Base-by-base conservation (phyloP, 2,888 invertebrate species). In the Meghimatium bilineatum region DNA sequence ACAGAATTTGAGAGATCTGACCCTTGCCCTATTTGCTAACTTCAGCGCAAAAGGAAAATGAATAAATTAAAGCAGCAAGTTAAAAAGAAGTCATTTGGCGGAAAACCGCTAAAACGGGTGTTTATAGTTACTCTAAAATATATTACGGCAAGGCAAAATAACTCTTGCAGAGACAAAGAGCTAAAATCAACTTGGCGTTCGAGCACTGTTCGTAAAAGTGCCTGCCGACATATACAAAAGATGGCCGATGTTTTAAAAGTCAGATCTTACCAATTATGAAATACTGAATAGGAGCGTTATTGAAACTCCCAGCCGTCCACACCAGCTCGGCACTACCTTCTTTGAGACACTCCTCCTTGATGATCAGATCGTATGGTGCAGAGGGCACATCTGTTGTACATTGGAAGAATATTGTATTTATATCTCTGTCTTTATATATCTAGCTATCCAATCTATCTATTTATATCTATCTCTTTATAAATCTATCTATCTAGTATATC, bases 301-400 rank as follows among this genome's bases (percentile, higher is more conserved):
- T 98, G 94, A 98, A 98, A 82, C 98, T 97, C 95, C 96, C 96
- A 0, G 98, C 96, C 87, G 95, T 95, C 99, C 99, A 99, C 87
- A 95, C 95, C 12, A 99, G 95, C 1, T 95, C 95, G 0, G 92
- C 93, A 95, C 95, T 89, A 93, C 32, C n/a, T 1, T 63, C 72
- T n/a, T 69, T 32, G n/a, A 49, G 44, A 74, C 99, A 99, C 5
- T 36, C n/a, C 23, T 67, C 78, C 0, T 94, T 94, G 14, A 87
- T 94, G 93, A 38, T 94, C 36, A 93, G 91, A 83, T 98, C 94
- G 12, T 94, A 94, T 0, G 99, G 98, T 0, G 97, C 95, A 94
- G 98, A 98, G 2, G 99, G 99, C 8, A 67, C n/a, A 44, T 78
- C 78, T 78, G 67, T 23, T 6, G 5, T 26, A 1, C 6, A 63